Conservation (phyloP, 2,888 invertebrate species). For the Allacma fusca region DNA sequence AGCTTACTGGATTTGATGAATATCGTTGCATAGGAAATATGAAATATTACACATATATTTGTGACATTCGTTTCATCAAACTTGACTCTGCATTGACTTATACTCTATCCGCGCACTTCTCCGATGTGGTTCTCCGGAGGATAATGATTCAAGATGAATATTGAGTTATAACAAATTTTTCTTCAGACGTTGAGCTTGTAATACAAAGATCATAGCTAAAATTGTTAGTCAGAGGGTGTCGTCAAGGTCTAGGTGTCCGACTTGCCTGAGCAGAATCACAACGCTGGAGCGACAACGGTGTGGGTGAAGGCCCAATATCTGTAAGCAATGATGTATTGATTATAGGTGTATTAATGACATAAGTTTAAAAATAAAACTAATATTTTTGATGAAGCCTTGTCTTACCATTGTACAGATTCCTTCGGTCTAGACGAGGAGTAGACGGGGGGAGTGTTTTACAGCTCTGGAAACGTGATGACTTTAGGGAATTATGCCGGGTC, state of each 20-base stretch:
- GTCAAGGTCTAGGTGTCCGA: constrained; percentile 47
- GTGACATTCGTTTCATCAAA: not conserved
- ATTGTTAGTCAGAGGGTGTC: not conserved
- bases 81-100: not conserved
- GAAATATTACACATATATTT: not conserved
- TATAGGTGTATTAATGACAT: no score
- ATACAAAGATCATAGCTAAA: constrained; percentile 17
- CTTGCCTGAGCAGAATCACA: constrained; percentile 60
- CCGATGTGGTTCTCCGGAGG: not conserved
- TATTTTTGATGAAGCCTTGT: no score
- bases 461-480: constrained; percentile 68
- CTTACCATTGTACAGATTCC: constrained; percentile 50
- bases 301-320: constrained; percentile 28
- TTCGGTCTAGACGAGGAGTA: constrained; percentile 59
- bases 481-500: constrained; percentile 75
- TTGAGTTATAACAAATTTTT: constrained; percentile 18
- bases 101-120: not conserved
- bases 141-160: not conserved
- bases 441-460: constrained; percentile 57
- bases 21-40: not conserved
- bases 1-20: no score
- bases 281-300: constrained; percentile 55
- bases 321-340: not conserved
- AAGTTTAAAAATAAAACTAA: no score
- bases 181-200: constrained; percentile 28